A percentile compares a stretch with the other conserved stretches of the same genome.
These are phyloP conservation scores for Latheticus oryzae DNA, from an alignment of 2,888 invertebrate genomes.

Conservation along the genomic window DNA sequence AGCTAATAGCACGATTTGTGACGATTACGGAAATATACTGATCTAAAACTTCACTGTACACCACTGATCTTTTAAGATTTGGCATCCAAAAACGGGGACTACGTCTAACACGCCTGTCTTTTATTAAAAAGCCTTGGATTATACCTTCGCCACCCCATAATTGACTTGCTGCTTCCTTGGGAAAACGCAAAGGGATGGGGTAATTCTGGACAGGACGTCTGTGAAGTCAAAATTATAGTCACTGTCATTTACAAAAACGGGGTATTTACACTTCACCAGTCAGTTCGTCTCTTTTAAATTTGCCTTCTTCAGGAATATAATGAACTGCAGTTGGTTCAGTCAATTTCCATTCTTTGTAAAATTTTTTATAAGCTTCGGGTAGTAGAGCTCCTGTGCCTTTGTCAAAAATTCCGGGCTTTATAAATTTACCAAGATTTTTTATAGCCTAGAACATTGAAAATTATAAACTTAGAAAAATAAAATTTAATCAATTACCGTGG, in stretches of 20 bases:
- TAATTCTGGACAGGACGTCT: constrained; percentile 79
- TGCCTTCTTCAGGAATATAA: constrained; percentile 79
- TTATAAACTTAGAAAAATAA: not conserved
- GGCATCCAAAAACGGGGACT: constrained; percentile 93
- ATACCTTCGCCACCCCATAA: constrained; percentile 98
- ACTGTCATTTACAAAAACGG: constrained; percentile 8
- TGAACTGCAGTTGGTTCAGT: constrained; percentile 72
- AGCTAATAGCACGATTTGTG: constrained; percentile 83
- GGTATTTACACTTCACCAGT: constrained; percentile 77
- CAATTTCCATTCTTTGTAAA: constrained; percentile 86
- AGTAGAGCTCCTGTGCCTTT: constrained; percentile 76
- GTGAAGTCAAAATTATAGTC: too few relatives aligned
- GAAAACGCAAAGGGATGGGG: constrained; percentile 80
- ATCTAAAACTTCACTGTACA: constrained; percentile 92
- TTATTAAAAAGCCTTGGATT: constrained; percentile 86
- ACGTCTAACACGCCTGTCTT: constrained; percentile 71
- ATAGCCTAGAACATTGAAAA: constrained; percentile 52
- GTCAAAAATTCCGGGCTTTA: constrained; percentile 67
- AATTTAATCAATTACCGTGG: constrained; percentile 4
- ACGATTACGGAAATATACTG: constrained; percentile 84
- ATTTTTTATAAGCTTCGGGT: constrained; percentile 86
- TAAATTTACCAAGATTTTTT: constrained; percentile 59
- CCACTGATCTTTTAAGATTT: constrained; percentile 78
- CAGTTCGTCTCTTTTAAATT: constrained; percentile 78
- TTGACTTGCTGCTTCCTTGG: constrained; percentile 83